A percentile compares a stretch with the other conserved stretches of the same genome.
Conservation (phyloP, 1,140 invertebrate genomes). For the Drosophila miranda region DNA sequence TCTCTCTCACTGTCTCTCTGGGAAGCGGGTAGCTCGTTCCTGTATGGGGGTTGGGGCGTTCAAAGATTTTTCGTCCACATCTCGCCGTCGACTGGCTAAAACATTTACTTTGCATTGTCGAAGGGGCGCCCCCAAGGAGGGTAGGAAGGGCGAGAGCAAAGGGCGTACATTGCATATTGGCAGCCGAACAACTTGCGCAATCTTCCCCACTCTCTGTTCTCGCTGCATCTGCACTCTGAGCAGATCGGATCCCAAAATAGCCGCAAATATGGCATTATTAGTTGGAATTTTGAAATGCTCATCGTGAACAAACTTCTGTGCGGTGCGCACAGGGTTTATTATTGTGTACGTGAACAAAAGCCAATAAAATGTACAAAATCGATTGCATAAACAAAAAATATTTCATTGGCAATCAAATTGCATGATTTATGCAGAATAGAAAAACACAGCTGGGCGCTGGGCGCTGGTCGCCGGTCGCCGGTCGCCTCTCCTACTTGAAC, state of each 20-base stretch:
- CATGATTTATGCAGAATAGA: slow-evolving; percentile 65
- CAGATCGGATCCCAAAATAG: slow-evolving; percentile 25
- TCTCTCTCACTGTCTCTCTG: no score
- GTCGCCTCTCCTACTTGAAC: no score
- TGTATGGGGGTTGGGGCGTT: not conserved
- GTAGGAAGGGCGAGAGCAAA: slow-evolving; percentile 15
- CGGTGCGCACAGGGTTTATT: slow-evolving; percentile 1
- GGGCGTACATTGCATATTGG: slow-evolving; percentile 16
- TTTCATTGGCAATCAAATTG: slow-evolving; percentile 66
- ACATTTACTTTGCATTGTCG: slow-evolving; percentile 17
- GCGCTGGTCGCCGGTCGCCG: no score
- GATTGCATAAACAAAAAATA: slow-evolving; percentile 59
- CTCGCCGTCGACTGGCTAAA: slow-evolving; percentile 30
- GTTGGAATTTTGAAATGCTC: slow-evolving; percentile 29
- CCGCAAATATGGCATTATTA: slow-evolving; percentile 33
- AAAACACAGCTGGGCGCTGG: slow-evolving; percentile 26
- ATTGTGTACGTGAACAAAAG: slow-evolving; percentile 27
- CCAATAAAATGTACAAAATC: slow-evolving; percentile 67
- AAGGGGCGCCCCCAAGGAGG: not conserved
- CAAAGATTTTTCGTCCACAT: slow-evolving; percentile 15
- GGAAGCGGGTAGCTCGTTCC: slow-evolving; percentile 11
- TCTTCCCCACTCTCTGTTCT: not conserved
- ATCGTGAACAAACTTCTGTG: not conserved
- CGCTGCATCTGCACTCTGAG: slow-evolving; percentile 8
- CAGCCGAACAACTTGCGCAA: slow-evolving; percentile 28